Evolutionary conservation across 2,888 invertebrate species (phyloP).

Genomic region (Microplitis deprimator): DNA sequence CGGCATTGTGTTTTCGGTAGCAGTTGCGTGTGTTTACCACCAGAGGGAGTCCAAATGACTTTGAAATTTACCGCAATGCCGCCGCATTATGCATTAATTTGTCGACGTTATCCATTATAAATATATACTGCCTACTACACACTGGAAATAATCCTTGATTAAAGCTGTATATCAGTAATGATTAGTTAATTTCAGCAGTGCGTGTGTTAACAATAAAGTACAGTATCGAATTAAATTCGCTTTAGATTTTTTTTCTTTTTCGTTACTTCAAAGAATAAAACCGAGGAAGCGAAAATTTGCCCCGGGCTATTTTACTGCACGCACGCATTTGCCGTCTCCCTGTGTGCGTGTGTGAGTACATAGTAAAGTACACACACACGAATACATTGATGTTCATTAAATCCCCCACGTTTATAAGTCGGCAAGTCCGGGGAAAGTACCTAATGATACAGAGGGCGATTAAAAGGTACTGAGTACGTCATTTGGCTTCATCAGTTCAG

Average conservation of each 20-base stretch:
- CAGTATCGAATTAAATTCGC: background rate
- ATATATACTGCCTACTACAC: too few relatives aligned
- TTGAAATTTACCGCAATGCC: background rate
- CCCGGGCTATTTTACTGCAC: background rate
- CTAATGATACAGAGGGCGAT: background rate
- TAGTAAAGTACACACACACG: background rate
- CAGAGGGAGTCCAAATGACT: background rate
- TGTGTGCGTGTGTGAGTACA: background rate
- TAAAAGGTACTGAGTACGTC: background rate
- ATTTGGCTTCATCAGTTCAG: background rate
- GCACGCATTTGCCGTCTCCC: background rate
- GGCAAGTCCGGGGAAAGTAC: background rate
- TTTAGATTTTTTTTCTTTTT: background rate
- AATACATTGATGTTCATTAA: conserved; percentile 1
- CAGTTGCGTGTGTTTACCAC: background rate
- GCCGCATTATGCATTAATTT: background rate
- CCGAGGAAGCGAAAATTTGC: conserved; percentile 19
- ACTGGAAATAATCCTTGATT: background rate
- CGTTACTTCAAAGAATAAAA: conserved; percentile 11
- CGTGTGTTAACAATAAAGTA: background rate
- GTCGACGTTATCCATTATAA: background rate
- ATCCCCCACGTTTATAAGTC: background rate
- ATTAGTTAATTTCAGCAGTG: background rate
- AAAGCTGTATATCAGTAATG: background rate
- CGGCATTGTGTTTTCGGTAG: background rate